phyloP scores from a whole-genome alignment of 1,140 invertebrate genomes.

The Geopemphigus sp. region DNA sequence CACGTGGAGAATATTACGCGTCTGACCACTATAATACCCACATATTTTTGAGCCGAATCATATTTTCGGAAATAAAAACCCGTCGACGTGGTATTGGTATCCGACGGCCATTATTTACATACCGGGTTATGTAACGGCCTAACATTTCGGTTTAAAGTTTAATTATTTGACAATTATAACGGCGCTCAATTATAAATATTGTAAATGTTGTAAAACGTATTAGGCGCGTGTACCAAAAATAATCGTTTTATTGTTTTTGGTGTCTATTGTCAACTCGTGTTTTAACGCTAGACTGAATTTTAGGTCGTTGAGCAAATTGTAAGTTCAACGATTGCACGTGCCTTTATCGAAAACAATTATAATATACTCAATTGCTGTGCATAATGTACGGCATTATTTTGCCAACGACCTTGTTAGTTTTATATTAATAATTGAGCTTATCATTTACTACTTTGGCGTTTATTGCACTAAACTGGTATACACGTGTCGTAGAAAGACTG shows the following conservation, averaged over 20 bases:
- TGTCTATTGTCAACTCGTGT: not conserved
- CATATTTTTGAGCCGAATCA: no score
- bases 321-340: constrained; percentile 6
- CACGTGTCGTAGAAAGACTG: not conserved
- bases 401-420: not conserved
- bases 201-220: no score
- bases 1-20: no score
- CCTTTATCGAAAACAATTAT: not conserved
- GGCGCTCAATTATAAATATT: no score
- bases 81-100: no score
- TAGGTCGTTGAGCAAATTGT: not conserved
- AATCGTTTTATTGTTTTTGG: not conserved
- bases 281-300: not conserved
- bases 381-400: not conserved
- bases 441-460: not conserved
- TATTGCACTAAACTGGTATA: not conserved
- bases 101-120: no score
- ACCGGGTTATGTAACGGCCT: no score
- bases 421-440: constrained; percentile 28
- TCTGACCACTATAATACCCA: no score
- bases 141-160: no score
- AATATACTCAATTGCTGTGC: not conserved
- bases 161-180: no score
- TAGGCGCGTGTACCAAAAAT: not conserved
- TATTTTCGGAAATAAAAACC: no score